These are phyloP conservation scores for Clinocottus analis DNA, from an alignment of 2,113 vertebrate species.

Conservation along the genomic window DNA sequence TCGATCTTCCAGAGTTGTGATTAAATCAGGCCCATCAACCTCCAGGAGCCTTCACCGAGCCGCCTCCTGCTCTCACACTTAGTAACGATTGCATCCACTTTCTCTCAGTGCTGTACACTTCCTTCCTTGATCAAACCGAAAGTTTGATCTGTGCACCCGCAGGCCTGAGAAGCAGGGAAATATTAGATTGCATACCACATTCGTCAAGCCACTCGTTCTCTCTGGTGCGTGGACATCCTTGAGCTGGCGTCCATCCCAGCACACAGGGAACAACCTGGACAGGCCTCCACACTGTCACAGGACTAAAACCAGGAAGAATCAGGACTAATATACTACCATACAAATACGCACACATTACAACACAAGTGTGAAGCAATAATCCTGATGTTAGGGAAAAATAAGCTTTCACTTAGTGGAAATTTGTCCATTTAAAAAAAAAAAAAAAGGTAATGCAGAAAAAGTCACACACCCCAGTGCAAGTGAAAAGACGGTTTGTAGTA, in stretches of 20 bases:
- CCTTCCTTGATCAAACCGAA: not conserved
- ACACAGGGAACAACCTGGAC: not conserved
- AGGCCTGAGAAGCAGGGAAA: not conserved
- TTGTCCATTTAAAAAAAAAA: too few species aligned
- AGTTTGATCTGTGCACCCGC: not conserved
- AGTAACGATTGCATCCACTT: not conserved
- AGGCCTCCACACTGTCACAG: not conserved
- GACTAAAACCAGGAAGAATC: not conserved
- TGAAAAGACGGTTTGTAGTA: not conserved
- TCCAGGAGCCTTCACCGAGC: not conserved
- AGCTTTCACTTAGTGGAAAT: not conserved
- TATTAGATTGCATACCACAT: not conserved
- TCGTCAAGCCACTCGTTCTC: not conserved
- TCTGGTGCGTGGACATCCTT: not conserved
- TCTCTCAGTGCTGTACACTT: not conserved
- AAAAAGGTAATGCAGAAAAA: too few species aligned
- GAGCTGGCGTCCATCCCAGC: not conserved
- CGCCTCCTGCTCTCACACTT: constrained; percentile 11
- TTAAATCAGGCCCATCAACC: constrained; percentile 6
- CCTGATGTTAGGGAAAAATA: not conserved
- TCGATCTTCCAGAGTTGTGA: not conserved
- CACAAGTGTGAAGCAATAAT: not conserved
- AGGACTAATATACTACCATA: not conserved
- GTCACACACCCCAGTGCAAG: not conserved
- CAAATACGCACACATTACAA: not conserved